Evolutionary conservation across 1,140 invertebrate genomes (phyloP), one percentile per base, ranked within the genome.

Genomic region (Drosophila bocqueti): DNA sequence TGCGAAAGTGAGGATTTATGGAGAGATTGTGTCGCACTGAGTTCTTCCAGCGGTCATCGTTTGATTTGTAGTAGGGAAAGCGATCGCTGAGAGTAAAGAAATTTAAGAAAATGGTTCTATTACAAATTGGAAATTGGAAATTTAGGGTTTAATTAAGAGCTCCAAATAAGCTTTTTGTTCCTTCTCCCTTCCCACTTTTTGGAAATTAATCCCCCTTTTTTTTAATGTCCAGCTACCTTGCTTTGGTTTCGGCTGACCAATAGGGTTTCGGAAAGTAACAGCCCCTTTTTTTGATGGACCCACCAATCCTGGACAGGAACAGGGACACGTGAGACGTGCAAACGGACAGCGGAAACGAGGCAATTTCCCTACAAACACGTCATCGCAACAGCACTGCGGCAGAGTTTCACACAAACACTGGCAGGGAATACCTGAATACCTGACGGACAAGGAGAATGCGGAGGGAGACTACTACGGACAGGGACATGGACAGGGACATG

Each of bases 1-100:
- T 98, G 4, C 97, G 95, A 86, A 98, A 98, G 91, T 97, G 97
- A 1, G 97, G 97, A 93, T 97, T 98, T 85, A 98, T 98, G 3
- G 96, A 97, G 16, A 98, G 93, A 93, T 97, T 97, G 91, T 97
- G 97, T 63, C 97, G 94, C 0, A 98, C 96, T 0, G 97, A 98
- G 92, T 98, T 98, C 91, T 98, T 98, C 97, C 97, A 98, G 75
- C 97, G 95, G 79, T 97, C 97, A 69, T 98, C 97, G 80, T 97
- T 96, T 40, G 96, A 95, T 91, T 97, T 97, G 93, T 97, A 98
- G 83, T 96, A 98, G 0, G 97, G 97, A 93, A 97, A 98, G 64
- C 96, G 96, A 81, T 97, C 96, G 7, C 97, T 97, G 93, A 47
- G 52, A 1, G 52, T 47, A 1, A 21, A 36, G 2, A 3, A 45